These are phyloP conservation scores for Dasyornis broadbenti DNA, from an alignment of 2,113 vertebrate species.

Conservation along the genomic window DNA sequence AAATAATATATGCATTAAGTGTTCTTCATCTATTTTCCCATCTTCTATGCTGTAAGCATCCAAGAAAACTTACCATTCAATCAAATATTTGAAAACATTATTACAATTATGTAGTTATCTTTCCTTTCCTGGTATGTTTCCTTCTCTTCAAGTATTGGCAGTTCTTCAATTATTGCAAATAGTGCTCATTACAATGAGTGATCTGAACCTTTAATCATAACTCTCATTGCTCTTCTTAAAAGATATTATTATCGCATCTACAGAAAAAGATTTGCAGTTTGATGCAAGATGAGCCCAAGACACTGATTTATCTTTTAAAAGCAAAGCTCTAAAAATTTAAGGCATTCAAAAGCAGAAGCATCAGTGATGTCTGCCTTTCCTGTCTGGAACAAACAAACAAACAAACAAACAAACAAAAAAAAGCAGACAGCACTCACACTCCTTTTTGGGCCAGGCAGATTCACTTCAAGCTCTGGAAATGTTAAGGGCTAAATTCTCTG, in stretches of 20 bases:
- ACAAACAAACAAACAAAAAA: not conserved
- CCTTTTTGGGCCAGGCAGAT: not conserved
- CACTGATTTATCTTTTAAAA: not conserved
- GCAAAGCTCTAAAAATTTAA: not conserved
- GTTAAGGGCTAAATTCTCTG: not conserved
- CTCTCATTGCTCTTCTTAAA: not conserved
- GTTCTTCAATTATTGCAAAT: not conserved
- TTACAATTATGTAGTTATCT: not conserved
- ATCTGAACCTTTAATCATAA: not conserved
- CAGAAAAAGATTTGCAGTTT: not conserved
- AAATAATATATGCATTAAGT: not conserved
- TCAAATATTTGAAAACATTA: not conserved
- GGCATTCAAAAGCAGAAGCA: not conserved
- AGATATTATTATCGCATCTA: not conserved
- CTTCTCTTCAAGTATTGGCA: not conserved
- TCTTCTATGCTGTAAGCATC: not conserved
- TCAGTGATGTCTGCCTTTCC: not conserved
- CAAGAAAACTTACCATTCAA: not conserved
- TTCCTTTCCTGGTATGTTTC: not conserved
- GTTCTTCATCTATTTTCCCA: not conserved
- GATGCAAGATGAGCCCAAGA: not conserved
- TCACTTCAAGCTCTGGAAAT: not conserved
- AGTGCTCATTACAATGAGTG: not conserved
- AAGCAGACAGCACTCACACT: not conserved
- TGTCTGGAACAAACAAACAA: not conserved